These are phyloP conservation scores for Drosophila bocki DNA, from an alignment of 1,140 invertebrate genomes.

Conservation along the genomic window DNA sequence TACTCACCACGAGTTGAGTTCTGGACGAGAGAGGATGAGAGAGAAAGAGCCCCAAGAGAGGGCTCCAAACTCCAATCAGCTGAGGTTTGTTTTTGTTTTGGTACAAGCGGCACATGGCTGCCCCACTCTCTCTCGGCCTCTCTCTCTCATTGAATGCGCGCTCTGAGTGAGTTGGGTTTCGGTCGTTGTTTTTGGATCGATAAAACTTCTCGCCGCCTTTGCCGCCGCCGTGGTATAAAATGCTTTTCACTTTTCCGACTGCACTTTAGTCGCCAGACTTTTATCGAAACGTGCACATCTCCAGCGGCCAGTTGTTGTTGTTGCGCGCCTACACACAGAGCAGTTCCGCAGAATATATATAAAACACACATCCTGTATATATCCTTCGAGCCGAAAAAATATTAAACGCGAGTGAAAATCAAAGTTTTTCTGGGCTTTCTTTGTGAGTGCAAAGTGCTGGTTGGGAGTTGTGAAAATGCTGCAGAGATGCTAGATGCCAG, in stretches of 20 bases:
- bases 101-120: conserved; percentile 44
- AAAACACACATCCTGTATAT: conserved; percentile 3
- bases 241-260: conserved; percentile 84
- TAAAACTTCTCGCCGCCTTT: conserved; percentile 63
- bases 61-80: conserved; percentile 69
- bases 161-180: conserved; percentile 62
- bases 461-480: conserved; percentile 28
- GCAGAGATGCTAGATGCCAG: conserved; percentile 13
- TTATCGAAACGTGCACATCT: conserved; percentile 78
- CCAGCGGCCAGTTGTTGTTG: conserved; percentile 44
- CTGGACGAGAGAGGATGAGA: not conserved
- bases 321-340: conserved; percentile 20
- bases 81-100: conserved; percentile 82
- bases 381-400: conserved; percentile 37
- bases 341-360: conserved; percentile 23
- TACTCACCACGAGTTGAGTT: conserved; percentile 41
- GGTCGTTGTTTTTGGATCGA: conserved; percentile 71
- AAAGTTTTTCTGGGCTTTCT: conserved; percentile 42
- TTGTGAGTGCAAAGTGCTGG: conserved; percentile 47
- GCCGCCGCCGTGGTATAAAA: conserved; percentile 73
- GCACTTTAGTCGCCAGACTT: conserved; percentile 82
- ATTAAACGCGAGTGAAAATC: conserved; percentile 34
- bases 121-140: conserved; percentile 6
- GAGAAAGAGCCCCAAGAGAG: conserved; percentile 2
- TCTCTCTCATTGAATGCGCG: conserved; percentile 28